These are phyloP conservation scores for Aphelenchoides besseyi DNA, from an alignment of 1,140 invertebrate species.

Conservation along the genomic window DNA sequence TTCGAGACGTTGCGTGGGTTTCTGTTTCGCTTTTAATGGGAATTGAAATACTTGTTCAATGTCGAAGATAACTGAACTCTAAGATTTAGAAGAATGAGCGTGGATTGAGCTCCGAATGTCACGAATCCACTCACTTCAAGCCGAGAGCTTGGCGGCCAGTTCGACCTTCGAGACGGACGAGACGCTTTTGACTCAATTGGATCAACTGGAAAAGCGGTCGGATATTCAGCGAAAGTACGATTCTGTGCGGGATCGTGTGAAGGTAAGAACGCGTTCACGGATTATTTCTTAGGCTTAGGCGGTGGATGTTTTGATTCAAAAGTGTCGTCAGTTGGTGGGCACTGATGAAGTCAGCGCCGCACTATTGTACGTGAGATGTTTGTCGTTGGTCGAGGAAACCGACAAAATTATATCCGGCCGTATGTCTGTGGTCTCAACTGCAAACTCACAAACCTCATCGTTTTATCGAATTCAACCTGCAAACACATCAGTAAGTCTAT, in stretches of 20 bases:
- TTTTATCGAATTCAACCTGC: not conserved
- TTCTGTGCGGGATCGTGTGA: not conserved
- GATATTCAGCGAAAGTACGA: not conserved
- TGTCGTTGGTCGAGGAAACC: slow-evolving; percentile 46
- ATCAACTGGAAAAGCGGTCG: not conserved
- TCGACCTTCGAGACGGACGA: slow-evolving; percentile 18
- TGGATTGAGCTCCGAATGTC: not conserved
- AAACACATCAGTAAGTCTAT: not conserved
- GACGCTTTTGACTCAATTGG: slow-evolving; percentile 12
- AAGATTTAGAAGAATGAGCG: no score
- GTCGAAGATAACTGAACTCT: no score
- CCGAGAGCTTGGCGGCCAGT: slow-evolving; percentile 1
- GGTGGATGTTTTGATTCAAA: slow-evolving; percentile 11
- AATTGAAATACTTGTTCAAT: no score
- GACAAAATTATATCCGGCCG: slow-evolving; percentile 27
- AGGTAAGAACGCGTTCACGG: no score
- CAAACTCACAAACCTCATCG: not conserved
- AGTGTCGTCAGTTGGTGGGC: slow-evolving; percentile 31
- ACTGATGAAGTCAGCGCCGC: slow-evolving; percentile 37
- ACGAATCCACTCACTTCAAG: not conserved
- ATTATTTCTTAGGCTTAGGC: no score
- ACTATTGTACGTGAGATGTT: slow-evolving; percentile 45
- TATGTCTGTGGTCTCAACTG: slow-evolving; percentile 21
- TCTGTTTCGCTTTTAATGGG: no score
- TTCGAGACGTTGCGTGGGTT: no score